Evolutionary conservation across 2,888 invertebrate species (phyloP), one percentile per base, ranked within the genome.

Genomic region (Iselma pallidipennis): DNA sequence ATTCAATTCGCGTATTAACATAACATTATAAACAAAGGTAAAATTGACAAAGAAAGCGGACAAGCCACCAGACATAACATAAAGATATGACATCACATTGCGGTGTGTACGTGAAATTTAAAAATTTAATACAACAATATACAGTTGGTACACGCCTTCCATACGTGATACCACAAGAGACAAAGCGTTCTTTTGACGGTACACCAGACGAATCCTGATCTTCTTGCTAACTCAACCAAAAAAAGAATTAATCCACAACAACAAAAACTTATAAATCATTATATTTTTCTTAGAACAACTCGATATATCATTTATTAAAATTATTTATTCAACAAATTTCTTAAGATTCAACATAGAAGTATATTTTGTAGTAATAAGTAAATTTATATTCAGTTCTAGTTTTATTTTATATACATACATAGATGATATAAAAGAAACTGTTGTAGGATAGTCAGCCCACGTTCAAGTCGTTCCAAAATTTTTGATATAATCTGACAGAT

Each of bases 401-500:
- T 37, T 29, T 37, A 37, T 37, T 37, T 37, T 16, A 16, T 37
- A 26, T n/a, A n/a, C n/a, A n/a, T n/a, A n/a, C n/a, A n/a, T n/a
- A n/a, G n/a, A n/a, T n/a, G 6, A 37, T 37, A 37, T 16, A 16
- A 16, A 7, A 37, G 37, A 37, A 37, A 37, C 16, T 2, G 37
- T 37, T 16, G 14, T 37, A 37, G 77, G 78, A 78, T 78, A 78
- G 77, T 70, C 77, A 72, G 73, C 80, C 79, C 80, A 80, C 79
- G 79, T 79, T 71, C 72, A 62, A 55, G 67, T 71, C 71, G 73
- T 73, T 72, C 72, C 76, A 74, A 72, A 78, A 78, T 78, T 76
- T 77, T 79, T 77, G 79, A 78, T 79, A 75, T 78, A 78, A 79
- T 78, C 78, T 76, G 70, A 67, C 70, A 78, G 78, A 79, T 80